Conservation (phyloP, 2,113 vertebrate genomes). For the Cottus gobio region DNA sequence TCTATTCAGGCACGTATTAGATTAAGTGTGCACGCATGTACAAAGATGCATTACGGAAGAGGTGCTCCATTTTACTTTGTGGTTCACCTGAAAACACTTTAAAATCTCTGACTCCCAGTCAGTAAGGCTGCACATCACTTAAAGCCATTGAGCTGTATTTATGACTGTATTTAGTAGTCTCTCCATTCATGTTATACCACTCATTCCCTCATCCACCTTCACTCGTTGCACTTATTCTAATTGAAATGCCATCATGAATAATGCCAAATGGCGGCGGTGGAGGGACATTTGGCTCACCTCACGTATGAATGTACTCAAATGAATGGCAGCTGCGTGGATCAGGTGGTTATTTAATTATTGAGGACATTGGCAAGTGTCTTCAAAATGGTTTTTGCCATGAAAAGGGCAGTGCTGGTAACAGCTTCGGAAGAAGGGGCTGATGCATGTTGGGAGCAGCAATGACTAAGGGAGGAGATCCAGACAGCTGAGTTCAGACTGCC, state of each 20-base stretch:
- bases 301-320: conserved; percentile 34
- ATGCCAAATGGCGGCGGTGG: conserved; percentile 41
- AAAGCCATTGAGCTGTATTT: conserved; percentile 40
- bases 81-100: conserved; percentile 29
- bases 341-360: conserved; percentile 51
- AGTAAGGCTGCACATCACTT: conserved; percentile 25
- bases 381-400: conserved; percentile 35
- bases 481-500: conserved; percentile 51
- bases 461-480: conserved; percentile 39
- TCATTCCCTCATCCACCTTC: conserved; percentile 54
- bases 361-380: conserved; percentile 44
- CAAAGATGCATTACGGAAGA: neutral
- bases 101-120: conserved; percentile 2
- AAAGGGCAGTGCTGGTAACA: conserved; percentile 37
- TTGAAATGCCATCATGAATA: conserved; percentile 65
- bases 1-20: neutral
- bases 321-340: conserved; percentile 59
- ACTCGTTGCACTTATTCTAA: conserved; percentile 68
- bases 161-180: conserved; percentile 54
- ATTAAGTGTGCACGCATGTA: neutral
- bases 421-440: conserved; percentile 26
- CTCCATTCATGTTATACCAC: conserved; percentile 54
- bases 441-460: conserved; percentile 61
- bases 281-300: conserved; percentile 59
- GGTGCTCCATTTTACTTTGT: conserved; percentile 10